phyloP scores from a whole-genome alignment of 2,797 vertebrate species.

The Sarcophilus harrisii region DNA sequence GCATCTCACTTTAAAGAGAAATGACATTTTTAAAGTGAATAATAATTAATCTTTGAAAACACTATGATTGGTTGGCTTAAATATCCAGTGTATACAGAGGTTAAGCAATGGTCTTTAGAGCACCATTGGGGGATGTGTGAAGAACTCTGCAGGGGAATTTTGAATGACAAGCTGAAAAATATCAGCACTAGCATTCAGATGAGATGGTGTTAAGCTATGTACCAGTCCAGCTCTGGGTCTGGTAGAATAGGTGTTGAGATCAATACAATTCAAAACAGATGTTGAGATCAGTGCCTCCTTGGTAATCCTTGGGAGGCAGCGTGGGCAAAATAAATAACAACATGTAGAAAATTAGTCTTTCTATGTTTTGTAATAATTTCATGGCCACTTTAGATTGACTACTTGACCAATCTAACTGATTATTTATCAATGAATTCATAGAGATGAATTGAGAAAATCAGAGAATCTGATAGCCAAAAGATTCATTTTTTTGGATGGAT shows the following conservation, averaged over 20 bases:
- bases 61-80: slow-evolving; percentile 43
- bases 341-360: background rate
- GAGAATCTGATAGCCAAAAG: background rate
- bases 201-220: background rate
- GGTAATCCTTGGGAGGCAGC: slow-evolving; percentile 6
- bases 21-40: slow-evolving; percentile 71
- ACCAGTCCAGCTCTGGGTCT: slow-evolving; percentile 10
- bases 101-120: background rate
- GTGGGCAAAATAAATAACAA: background rate
- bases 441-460: slow-evolving; percentile 45
- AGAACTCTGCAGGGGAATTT: background rate
- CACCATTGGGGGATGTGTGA: background rate
- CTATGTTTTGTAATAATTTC: background rate
- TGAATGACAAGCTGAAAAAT: background rate
- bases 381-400: slow-evolving; percentile 58
- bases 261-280: background rate
- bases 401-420: slow-evolving; percentile 47
- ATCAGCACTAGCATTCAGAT: background rate
- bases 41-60: slow-evolving; percentile 76
- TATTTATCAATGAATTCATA: slow-evolving; percentile 56
- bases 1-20: slow-evolving; percentile 72
- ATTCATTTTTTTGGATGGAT: background rate
- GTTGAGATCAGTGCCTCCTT: background rate
- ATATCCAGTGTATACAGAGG: background rate
- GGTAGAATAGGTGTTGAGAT: background rate